Conservation (phyloP, 2,797 vertebrate genomes). For the Melanotaenia maccullochi region DNA sequence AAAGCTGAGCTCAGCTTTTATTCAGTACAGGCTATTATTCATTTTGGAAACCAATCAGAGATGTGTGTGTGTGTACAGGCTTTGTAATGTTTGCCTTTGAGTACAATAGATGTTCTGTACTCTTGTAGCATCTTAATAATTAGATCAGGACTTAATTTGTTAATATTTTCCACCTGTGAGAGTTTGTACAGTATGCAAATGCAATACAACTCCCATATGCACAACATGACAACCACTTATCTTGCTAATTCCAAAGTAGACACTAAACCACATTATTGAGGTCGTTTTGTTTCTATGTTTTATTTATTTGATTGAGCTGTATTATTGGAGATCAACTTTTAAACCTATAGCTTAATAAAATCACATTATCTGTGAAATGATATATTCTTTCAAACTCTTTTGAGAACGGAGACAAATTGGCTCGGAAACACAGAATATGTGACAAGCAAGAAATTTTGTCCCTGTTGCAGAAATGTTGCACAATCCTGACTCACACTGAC, state of each 20-base stretch:
- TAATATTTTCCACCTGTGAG: not conserved
- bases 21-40: slow-evolving; percentile 59
- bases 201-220: not conserved
- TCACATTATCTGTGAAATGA: not conserved
- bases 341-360: not conserved
- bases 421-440: not conserved
- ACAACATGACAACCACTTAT: not conserved
- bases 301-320: slow-evolving; percentile 5
- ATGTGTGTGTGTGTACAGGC: slow-evolving; percentile 13
- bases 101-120: slow-evolving; percentile 21
- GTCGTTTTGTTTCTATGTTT: not conserved
- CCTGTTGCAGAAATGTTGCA: not conserved
- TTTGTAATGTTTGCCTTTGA: slow-evolving; percentile 30
- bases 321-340: not conserved
- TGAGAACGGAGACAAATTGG: slow-evolving; percentile 2
- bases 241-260: not conserved
- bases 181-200: not conserved
- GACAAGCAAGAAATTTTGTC: not conserved
- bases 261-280: not conserved
- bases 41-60: slow-evolving; percentile 56
- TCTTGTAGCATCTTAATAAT: slow-evolving; percentile 25
- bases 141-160: not conserved
- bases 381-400: not conserved
- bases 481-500: not conserved
- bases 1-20: slow-evolving; percentile 74